Conservation (phyloP, 2,888 invertebrate species). For the Gasteruption jaculator region DNA sequence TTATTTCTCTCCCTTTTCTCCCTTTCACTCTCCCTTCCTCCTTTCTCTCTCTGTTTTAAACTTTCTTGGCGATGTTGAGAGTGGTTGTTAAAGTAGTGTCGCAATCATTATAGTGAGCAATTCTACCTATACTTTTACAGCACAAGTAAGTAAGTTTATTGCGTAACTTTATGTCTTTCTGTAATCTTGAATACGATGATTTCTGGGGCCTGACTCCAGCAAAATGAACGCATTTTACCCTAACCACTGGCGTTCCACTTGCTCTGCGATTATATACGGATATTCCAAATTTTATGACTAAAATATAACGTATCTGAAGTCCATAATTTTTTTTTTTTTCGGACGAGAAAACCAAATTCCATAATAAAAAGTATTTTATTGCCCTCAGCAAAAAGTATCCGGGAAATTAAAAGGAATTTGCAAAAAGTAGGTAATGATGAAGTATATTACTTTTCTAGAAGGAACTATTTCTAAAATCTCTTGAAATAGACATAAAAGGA, state of each 20-base stretch:
- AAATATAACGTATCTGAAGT: too few relatives aligned
- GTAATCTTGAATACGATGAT: too few relatives aligned
- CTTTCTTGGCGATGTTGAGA: conserved; percentile 23
- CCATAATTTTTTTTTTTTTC: too few relatives aligned
- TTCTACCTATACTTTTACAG: conserved; percentile 15
- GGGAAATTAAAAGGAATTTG: too few relatives aligned
- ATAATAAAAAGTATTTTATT: too few relatives aligned
- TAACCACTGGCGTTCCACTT: conserved; percentile 24
- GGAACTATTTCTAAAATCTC: too few relatives aligned
- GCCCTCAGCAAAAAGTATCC: too few relatives aligned
- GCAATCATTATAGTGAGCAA: conserved; percentile 25
- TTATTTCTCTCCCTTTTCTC: too few relatives aligned
- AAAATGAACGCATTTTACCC: conserved; percentile 21
- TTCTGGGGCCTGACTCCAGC: too few relatives aligned
- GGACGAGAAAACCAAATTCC: too few relatives aligned
- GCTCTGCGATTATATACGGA: too few relatives aligned
- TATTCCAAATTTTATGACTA: too few relatives aligned
- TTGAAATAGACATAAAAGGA: background rate
- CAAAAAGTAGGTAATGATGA: background rate
- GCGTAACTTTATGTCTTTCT: conserved; percentile 34
- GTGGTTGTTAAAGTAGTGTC: conserved; percentile 32
- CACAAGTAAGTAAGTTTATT: conserved; percentile 15
- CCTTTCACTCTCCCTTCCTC: background rate
- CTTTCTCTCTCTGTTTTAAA: background rate
- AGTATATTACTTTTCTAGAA: background rate